Base-by-base conservation (phyloP, 2,113 vertebrate genomes). In the Periophthalmodon schlosseri region DNA sequence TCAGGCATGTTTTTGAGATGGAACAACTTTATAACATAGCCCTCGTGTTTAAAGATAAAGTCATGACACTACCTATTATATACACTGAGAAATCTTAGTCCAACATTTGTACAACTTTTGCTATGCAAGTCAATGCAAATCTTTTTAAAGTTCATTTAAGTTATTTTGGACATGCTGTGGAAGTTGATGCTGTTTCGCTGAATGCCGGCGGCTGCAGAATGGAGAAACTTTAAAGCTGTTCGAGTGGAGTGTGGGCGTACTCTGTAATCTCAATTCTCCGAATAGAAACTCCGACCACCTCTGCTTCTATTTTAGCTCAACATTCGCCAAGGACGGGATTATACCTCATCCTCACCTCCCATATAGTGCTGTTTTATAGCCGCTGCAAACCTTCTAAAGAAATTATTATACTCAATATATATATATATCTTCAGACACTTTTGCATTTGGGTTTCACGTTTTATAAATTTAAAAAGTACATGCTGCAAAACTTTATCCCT, bases 261-360 rank as follows among this genome's bases (percentile, higher is more conserved):
- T 86, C 73, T 73, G 61, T 83, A 82, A 85, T 87, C 84, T 79
- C 72, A 33, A 79, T 78, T 75, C 72, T 77, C 65, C 75, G 74
- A 78, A 89, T 70, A 75, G 73, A 78, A 81, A 75, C 76, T 63
- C 46, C 11, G 50, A 70, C 78, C 70, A 70, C 77, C 78, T 81
- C 76, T 15, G 80, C 52, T 75, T 69, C 82, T 80, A 64, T 84
- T 85, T 77, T 4, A 54, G 82, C 82, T 70, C 76, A 75, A 76
- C 34, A 52, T 67, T 78, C 67, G 80, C 77, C 80, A 69, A 68
- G 56, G 33, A 46, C 44, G 36, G 73, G 68, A 80, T 79, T 77
- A 72, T 82, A 69, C 34, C 67, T 72, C 70, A 76, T 74, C 74
- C 74, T 34, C 16, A 56, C 56, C 72, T 64, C 47, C 49, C 74